These are phyloP conservation scores for Cyaniris semiargus DNA, from an alignment of 2,888 invertebrate species.

Conservation along the genomic window DNA sequence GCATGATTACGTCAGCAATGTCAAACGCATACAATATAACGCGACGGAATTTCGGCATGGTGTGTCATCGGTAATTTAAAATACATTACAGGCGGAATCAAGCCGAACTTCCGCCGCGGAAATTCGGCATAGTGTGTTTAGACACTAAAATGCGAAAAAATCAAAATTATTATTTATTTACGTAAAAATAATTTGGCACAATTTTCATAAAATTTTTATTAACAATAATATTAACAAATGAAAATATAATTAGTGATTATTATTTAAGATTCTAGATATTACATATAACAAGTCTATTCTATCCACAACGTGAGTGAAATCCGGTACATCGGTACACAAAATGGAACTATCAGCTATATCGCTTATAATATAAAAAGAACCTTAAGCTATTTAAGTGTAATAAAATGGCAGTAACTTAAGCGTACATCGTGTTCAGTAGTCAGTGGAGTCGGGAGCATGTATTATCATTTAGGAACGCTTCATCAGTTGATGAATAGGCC, in stretches of 20 bases:
- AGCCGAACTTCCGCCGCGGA: too few relatives aligned
- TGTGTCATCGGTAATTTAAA: too few relatives aligned
- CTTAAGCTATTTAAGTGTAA: conserved; percentile 41
- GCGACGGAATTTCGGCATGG: too few relatives aligned
- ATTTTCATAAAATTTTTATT: background rate
- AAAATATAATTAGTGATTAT: background rate
- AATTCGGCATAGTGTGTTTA: too few relatives aligned
- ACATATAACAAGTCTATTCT: conserved; percentile 34
- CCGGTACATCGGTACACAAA: conserved; percentile 23
- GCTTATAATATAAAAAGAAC: conserved; percentile 39
- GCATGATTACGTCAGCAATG: too few relatives aligned
- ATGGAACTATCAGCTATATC: conserved; percentile 15
- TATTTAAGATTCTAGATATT: conserved; percentile 23
- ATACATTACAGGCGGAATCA: too few relatives aligned
- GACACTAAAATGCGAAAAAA: too few relatives aligned
- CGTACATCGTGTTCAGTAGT: conserved; percentile 32
- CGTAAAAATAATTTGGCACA: background rate
- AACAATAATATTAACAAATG: background rate
- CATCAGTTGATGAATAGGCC: background rate
- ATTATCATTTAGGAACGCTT: background rate
- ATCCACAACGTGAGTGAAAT: conserved; percentile 38
- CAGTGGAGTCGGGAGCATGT: background rate
- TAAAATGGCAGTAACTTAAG: conserved; percentile 46
- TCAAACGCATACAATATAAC: too few relatives aligned
- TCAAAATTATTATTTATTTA: too few relatives aligned